Percentiles rank a stretch among this genome's conserved stretches.
phyloP scores from a whole-genome alignment of 2,888 invertebrate species.

The Lycocerus yunnanus region DNA sequence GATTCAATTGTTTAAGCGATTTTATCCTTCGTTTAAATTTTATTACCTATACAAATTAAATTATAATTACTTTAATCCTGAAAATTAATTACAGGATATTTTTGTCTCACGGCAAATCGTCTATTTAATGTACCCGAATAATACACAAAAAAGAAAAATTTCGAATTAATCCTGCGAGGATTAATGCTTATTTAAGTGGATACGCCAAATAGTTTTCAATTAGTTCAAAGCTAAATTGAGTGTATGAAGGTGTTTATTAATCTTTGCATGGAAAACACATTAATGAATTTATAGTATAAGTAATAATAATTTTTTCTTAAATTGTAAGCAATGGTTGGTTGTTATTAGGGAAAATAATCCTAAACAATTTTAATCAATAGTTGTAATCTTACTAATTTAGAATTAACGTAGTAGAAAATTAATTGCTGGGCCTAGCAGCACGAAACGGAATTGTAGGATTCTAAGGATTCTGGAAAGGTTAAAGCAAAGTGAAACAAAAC shows the following conservation, averaged over 20 bases:
- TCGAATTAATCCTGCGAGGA: not conserved
- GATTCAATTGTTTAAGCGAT: not conserved
- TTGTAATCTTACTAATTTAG: not conserved
- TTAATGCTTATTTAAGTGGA: not conserved
- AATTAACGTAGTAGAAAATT: not conserved
- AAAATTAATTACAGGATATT: not conserved
- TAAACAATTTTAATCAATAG: not conserved
- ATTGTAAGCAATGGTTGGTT: no score
- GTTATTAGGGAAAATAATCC: not conserved
- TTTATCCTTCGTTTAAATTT: not conserved
- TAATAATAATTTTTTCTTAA: not conserved
- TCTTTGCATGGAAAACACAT: not conserved
- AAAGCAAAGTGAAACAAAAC: not conserved
- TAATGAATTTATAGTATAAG: not conserved
- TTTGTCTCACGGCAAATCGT: not conserved
- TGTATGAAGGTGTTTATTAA: not conserved
- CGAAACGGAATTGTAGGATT: not conserved
- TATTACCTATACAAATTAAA: no score
- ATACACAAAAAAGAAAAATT: not conserved
- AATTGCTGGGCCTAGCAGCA: not conserved
- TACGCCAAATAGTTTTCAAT: not conserved
- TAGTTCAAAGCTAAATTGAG: not conserved
- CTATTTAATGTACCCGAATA: not conserved
- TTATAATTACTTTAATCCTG: not conserved
- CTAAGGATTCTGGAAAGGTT: not conserved